Evolutionary conservation across 2,797 vertebrate species (phyloP).

Genomic region (Brachyrhaphis roseni): DNA sequence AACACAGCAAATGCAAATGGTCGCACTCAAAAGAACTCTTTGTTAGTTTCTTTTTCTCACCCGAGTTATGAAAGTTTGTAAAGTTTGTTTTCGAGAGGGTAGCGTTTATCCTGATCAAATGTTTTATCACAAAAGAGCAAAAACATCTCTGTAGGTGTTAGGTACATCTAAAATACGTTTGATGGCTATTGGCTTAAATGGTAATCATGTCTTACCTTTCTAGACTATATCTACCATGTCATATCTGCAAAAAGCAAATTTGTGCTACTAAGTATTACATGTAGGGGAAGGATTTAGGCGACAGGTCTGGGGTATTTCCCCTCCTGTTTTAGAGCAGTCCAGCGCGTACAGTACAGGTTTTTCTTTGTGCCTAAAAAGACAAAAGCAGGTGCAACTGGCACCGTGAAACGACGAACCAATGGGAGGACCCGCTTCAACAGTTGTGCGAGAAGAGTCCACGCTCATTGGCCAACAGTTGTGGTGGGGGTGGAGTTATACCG

Average conservation of each 20-base stretch:
- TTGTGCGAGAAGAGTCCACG: not conserved
- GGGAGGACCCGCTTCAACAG: conserved; percentile 31
- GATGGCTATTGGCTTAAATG: not conserved
- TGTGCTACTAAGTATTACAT: not conserved
- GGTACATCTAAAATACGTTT: not conserved
- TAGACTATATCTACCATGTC: not conserved
- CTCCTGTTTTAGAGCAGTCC: conserved; percentile 7
- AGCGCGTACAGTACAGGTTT: conserved; percentile 45
- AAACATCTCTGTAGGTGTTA: not conserved
- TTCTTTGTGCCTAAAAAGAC: conserved; percentile 80
- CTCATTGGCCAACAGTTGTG: conserved; percentile 49
- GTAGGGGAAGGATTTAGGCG: not conserved
- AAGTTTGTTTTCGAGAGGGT: not conserved
- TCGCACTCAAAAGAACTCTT: not conserved
- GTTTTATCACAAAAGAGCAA: not conserved
- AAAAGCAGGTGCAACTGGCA: conserved; percentile 80
- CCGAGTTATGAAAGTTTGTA: not conserved
- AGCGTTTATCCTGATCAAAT: not conserved
- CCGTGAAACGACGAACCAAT: conserved; percentile 32
- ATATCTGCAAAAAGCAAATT: not conserved
- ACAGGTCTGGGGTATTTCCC: conserved; percentile 11
- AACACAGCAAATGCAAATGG: not conserved
- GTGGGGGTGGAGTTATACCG: conserved; percentile 18
- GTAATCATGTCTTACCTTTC: not conserved
- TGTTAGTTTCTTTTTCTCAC: not conserved